These are phyloP conservation scores for Corydoras maculifer DNA, from an alignment of 2,113 vertebrate genomes.

Conservation along the genomic window DNA sequence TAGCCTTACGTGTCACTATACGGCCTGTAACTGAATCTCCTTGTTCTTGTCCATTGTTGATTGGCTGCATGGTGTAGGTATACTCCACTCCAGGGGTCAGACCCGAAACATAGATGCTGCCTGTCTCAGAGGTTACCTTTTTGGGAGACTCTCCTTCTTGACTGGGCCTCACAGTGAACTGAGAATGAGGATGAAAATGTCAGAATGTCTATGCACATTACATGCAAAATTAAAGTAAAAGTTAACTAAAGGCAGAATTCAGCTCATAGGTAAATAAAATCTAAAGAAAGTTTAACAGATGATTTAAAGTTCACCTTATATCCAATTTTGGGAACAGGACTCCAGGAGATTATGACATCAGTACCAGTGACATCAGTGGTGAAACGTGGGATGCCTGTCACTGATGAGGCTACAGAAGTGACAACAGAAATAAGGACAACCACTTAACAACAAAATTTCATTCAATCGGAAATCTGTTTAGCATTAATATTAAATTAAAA, in stretches of 20 bases:
- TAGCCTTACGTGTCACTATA: slow-evolving; percentile 78
- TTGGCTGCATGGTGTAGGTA: slow-evolving; percentile 79
- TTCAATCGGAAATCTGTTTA: too few relatives aligned
- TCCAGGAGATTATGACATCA: slow-evolving; percentile 89
- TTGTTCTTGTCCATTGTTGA: slow-evolving; percentile 74
- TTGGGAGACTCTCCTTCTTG: slow-evolving; percentile 87
- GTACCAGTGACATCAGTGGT: slow-evolving; percentile 89
- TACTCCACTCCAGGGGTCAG: slow-evolving; percentile 93
- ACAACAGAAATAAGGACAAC: background rate
- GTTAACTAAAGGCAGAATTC: background rate
- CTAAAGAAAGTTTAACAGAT: too few relatives aligned
- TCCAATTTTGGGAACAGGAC: slow-evolving; percentile 77
- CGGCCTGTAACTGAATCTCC: slow-evolving; percentile 71
- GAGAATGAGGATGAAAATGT: background rate
- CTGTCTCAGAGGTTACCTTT: slow-evolving; percentile 85
- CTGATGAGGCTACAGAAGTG: slow-evolving; percentile 63
- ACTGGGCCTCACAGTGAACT: slow-evolving; percentile 89
- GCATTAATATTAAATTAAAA: too few relatives aligned
- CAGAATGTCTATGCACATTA: too few relatives aligned
- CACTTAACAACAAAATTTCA: too few relatives aligned
- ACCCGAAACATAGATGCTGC: slow-evolving; percentile 83
- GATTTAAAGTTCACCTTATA: slow-evolving; percentile 78
- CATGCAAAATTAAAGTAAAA: too few relatives aligned
- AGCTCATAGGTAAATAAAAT: background rate
- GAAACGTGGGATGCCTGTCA: slow-evolving; percentile 74